These are phyloP conservation scores for Crocallis elinguaria DNA, from an alignment of 2,888 invertebrate genomes.

Conservation along the genomic window DNA sequence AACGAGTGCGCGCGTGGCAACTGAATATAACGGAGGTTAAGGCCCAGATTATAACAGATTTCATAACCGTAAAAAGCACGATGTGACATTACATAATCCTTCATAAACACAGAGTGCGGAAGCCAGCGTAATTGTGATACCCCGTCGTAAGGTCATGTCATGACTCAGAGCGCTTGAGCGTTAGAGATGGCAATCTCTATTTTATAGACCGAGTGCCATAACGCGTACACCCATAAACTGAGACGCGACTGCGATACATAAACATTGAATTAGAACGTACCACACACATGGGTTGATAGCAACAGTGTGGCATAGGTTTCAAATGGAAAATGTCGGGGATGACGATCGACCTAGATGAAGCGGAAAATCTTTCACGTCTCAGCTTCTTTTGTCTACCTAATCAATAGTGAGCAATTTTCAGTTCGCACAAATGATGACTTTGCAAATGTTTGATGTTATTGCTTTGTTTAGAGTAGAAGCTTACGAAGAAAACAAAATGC, in stretches of 20 bases:
- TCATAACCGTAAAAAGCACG: constrained; percentile 21
- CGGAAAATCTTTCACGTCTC: constrained; percentile 2
- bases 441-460: too few species aligned
- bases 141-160: constrained; percentile 36
- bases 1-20: constrained; percentile 15
- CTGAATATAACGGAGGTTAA: constrained; percentile 17
- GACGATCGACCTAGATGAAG: constrained; percentile 17
- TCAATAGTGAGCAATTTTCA: too few species aligned
- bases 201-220: constrained; percentile 60
- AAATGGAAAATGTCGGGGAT: constrained; percentile 26
- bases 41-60: constrained; percentile 19
- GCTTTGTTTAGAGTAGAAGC: too few species aligned
- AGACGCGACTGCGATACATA: constrained; percentile 57
- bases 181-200: constrained; percentile 58
- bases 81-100: constrained; percentile 33
- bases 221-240: constrained; percentile 53
- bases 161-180: constrained; percentile 45
- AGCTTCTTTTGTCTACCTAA: background rate
- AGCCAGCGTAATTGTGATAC: constrained; percentile 36
- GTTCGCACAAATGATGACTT: too few species aligned
- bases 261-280: constrained; percentile 45
- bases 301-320: constrained; percentile 30
- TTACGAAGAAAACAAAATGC: too few species aligned
- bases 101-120: constrained; percentile 32
- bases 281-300: constrained; percentile 34